phyloP scores from a whole-genome alignment of 1,140 invertebrate genomes.

The Antheraea pernyi region DNA sequence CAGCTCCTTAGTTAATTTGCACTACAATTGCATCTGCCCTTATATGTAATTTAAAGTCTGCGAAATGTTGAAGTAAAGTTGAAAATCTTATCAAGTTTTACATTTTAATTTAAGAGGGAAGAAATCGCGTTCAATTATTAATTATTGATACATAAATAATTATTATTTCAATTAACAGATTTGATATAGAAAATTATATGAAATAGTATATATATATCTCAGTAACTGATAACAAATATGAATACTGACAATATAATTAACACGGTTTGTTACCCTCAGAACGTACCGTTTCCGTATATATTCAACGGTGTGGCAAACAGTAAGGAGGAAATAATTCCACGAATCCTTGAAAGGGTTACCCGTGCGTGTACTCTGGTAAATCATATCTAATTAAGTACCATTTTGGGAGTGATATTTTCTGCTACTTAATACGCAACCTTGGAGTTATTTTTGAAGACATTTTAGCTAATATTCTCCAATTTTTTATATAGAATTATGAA shows the following conservation, averaged over 20 bases:
- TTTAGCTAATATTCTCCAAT: not conserved
- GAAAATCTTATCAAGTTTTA: no score
- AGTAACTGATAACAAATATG: not conserved
- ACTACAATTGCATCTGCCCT: no score
- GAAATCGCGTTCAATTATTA: no score
- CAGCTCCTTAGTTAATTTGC: no score
- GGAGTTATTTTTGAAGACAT: not conserved
- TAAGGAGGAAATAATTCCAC: not conserved
- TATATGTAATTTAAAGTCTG: no score
- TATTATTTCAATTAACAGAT: no score
- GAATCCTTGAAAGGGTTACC: not conserved
- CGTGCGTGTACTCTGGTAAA: not conserved
- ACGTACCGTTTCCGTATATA: not conserved
- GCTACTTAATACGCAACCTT: not conserved
- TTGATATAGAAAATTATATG: no score
- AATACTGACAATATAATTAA: not conserved
- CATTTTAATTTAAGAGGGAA: no score
- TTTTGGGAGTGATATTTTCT: not conserved
- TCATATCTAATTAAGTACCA: constrained; percentile 2
- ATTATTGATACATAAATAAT: no score
- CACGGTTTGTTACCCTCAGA: not conserved
- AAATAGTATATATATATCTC: no score
- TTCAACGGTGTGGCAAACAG: not conserved
- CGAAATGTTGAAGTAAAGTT: no score
- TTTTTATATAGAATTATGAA: no score